Base-by-base conservation (phyloP, 1,140 invertebrate species). In the Andrena cerasifolii region DNA sequence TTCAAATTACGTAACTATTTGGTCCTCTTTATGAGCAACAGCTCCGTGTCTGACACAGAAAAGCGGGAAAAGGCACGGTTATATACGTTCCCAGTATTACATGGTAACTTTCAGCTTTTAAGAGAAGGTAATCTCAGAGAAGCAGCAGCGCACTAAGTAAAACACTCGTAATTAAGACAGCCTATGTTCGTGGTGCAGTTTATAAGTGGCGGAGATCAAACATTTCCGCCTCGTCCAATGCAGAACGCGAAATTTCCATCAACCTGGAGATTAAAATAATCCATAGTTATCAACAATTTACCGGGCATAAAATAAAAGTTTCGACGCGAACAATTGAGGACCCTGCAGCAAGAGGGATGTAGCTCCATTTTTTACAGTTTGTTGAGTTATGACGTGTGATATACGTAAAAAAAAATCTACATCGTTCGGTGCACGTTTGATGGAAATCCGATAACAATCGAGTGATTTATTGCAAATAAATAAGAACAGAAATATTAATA, bases 91-190 rank as follows among this genome's bases (percentile, higher is more conserved):
- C 24, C 18, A 8, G 24, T 47, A 47, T 65, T n/a, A 28, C 40
- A 10, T n/a, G 40, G 14, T 26, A n/a, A 24, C 33, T 26, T 31
- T 65, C 10, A 24, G 28, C 21, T 28, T 28, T 47, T 28, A 47
- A 45, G 40, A 24, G 21, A 47, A 45, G 62, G 24, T 65, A 65
- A 65, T 65, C 43, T 31, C 40, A n/a, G 26, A 5, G 21, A n/a
- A n/a, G 24, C 40, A 36, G 5, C 36, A 21, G 36, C 36, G 36
- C 36, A 40, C 4, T 5, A 10, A 40, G 36, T 40, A 10, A 3
- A 62, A 40, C 33, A 40, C 59, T 16, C 21, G 59, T 24, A 62
- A 62, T 62, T 62, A 62, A 40, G 59, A 62, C 21, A 16, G 6
- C 0, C 59, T 1, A 21, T 28, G 40, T 31, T 65, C 43, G 28